Percentiles rank a stretch among this genome's conserved stretches.
Evolutionary conservation across 35 echinoderm and acorn worm species (phyloP).

Genomic region (Heliocidaris erythrogramma): DNA sequence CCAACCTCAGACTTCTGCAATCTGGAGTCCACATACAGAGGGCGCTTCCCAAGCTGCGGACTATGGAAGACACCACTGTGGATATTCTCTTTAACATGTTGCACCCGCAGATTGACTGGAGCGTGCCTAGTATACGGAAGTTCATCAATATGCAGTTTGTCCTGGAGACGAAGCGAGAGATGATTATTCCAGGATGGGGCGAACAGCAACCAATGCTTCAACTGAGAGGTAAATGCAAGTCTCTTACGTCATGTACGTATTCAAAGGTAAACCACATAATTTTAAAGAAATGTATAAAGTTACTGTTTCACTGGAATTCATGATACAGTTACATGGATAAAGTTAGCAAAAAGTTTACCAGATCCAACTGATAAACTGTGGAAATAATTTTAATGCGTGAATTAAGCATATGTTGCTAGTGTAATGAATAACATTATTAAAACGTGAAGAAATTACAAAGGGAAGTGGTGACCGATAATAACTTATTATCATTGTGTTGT

Average conservation of each 20-base stretch:
- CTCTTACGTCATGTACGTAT: background rate
- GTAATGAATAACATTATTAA: no score
- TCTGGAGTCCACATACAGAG: slow-evolving; percentile 92
- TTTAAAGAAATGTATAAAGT: no score
- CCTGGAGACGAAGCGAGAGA: slow-evolving; percentile 81
- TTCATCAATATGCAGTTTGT: slow-evolving; percentile 99
- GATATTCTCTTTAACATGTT: slow-evolving; percentile 83
- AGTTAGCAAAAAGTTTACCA: no score
- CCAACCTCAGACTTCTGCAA: slow-evolving; percentile 71
- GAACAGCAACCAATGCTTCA: slow-evolving; percentile 85
- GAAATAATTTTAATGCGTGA: no score
- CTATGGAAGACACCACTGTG: slow-evolving; percentile 67
- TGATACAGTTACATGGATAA: no score
- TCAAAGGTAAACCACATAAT: no score
- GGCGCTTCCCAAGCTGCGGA: slow-evolving; percentile 70
- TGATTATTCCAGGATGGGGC: slow-evolving; percentile 76
- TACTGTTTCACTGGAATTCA: no score
- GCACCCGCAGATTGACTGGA: slow-evolving; percentile 98
- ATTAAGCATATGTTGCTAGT: no score
- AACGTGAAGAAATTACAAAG: no score
- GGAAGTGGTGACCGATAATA: no score
- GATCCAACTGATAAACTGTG: no score
- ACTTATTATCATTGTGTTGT: no score
- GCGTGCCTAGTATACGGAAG: slow-evolving; percentile 85
- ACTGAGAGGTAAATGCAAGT: slow-evolving; percentile 76